Percentiles rank a stretch among this genome's conserved stretches.
phyloP scores from a whole-genome alignment of 2,888 invertebrate genomes.

The Myathropa florea region DNA sequence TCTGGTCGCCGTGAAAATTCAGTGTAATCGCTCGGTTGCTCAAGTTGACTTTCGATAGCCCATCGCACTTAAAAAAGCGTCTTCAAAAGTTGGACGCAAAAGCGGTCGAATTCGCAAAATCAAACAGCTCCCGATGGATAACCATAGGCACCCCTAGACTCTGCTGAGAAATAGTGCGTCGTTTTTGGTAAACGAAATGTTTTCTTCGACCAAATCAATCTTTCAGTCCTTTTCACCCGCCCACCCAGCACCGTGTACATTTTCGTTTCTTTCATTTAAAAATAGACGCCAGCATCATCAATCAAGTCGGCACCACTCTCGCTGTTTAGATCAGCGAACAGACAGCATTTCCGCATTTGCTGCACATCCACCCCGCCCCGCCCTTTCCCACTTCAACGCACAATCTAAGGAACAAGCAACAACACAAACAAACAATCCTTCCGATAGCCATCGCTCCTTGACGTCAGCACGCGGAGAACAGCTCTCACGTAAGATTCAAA shows the following conservation, averaged over 20 bases:
- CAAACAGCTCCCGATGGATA: no score
- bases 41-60: no score
- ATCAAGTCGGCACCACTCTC: not conserved
- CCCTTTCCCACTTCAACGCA: not conserved
- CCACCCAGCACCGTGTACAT: not conserved
- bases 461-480: not conserved
- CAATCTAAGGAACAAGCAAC: not conserved
- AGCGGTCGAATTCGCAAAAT: no score
- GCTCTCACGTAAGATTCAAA: conserved; percentile 3
- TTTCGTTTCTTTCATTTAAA: not conserved
- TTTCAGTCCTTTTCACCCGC: not conserved
- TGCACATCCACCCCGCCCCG: not conserved
- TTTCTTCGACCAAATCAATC: not conserved
- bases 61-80: no score
- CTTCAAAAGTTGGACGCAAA: no score
- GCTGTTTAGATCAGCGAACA: not conserved
- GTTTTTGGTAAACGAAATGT: no score
- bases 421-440: conserved; percentile 11
- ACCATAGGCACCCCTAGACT: no score
- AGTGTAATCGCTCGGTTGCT: no score
- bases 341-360: not conserved
- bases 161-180: no score
- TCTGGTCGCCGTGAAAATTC: no score
- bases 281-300: not conserved
- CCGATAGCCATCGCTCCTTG: conserved; percentile 1